phyloP scores from a whole-genome alignment of 2,888 invertebrate species.

The Drosophila parthenogenetica region DNA sequence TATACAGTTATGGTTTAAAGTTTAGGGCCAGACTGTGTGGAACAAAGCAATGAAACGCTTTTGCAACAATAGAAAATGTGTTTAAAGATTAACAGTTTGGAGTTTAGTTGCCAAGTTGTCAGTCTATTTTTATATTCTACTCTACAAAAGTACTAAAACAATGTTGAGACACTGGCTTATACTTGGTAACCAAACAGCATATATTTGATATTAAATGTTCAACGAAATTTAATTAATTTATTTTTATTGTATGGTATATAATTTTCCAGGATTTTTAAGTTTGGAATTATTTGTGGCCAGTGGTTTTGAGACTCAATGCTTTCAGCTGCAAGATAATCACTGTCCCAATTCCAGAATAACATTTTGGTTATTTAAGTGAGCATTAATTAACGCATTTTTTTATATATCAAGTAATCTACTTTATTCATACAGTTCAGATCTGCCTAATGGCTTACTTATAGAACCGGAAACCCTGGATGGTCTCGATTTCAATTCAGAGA shows the following conservation, averaged over 20 bases:
- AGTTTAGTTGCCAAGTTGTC: not conserved
- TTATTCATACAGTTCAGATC: not conserved
- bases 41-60: constrained; percentile 3
- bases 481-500: constrained; percentile 64
- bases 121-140: too few relatives aligned
- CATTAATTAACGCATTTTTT: constrained; percentile 17
- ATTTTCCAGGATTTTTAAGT: not conserved
- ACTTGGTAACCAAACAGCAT: constrained; percentile 10
- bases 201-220: too few relatives aligned
- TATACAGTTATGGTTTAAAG: not conserved
- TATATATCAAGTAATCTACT: constrained; percentile 5
- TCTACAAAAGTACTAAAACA: not conserved
- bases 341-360: constrained; percentile 88
- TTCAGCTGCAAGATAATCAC: not conserved
- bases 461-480: not conserved
- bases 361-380: constrained; percentile 88
- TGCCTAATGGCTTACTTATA: not conserved
- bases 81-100: not conserved
- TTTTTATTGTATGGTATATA: not conserved
- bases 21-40: not conserved
- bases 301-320: constrained; percentile 11
- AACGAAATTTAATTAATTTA: too few relatives aligned
- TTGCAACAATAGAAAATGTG: not conserved
- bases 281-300: not conserved
- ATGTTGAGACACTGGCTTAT: constrained; percentile 7